Evolutionary conservation across 2,888 invertebrate genomes (phyloP).

Genomic region (Clitarchus hookeri): DNA sequence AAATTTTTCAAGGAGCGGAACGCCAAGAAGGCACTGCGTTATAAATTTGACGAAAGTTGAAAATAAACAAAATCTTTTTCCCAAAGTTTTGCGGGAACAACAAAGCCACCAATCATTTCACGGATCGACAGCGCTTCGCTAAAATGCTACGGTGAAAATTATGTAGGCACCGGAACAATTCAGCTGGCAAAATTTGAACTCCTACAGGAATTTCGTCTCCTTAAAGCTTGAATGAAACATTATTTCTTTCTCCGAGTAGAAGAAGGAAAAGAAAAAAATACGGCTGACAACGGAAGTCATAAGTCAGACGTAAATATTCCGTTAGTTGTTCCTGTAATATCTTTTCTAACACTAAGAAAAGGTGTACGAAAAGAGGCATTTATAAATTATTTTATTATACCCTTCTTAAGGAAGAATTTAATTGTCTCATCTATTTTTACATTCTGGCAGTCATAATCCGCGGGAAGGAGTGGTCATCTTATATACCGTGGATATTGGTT

Average conservation of each 20-base stretch:
- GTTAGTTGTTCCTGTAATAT: too few relatives aligned
- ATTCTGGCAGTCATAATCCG: too few relatives aligned
- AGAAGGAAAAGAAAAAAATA: too few relatives aligned
- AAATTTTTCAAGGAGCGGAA: neutral
- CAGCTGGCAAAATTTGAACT: neutral
- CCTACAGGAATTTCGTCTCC: neutral
- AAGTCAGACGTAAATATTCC: too few relatives aligned
- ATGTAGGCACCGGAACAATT: neutral
- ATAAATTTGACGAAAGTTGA: neutral
- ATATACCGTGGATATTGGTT: too few relatives aligned
- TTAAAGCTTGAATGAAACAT: neutral
- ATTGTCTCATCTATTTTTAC: too few relatives aligned
- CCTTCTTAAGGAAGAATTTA: too few relatives aligned
- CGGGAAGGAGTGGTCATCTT: too few relatives aligned
- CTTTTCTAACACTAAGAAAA: too few relatives aligned
- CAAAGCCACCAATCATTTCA: neutral
- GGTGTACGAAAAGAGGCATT: too few relatives aligned
- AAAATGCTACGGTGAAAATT: neutral
- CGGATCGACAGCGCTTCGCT: neutral
- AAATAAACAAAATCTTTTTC: neutral
- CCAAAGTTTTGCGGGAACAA: neutral
- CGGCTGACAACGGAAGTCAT: too few relatives aligned
- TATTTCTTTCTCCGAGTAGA: neutral
- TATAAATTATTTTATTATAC: too few relatives aligned
- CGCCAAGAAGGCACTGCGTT: neutral